Percentiles rank a stretch among this genome's conserved stretches.
Conservation (phyloP, 2,888 invertebrate species). For the Amaurobius ferox region DNA sequence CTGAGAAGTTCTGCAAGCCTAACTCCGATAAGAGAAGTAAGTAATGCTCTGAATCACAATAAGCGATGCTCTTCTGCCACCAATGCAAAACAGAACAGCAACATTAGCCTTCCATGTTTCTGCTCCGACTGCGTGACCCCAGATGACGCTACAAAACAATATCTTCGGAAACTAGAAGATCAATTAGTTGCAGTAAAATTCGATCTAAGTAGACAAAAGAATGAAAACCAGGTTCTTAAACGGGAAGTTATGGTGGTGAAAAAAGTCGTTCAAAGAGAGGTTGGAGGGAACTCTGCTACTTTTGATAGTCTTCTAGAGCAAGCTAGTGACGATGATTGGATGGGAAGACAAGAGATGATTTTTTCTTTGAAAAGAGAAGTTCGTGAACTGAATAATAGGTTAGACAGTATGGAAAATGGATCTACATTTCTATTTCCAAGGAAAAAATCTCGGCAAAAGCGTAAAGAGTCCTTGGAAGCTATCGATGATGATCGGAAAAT, state of each 20-base stretch:
- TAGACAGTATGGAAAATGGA: not conserved
- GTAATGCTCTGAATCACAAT: no score
- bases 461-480: not conserved
- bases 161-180: not conserved
- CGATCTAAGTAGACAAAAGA: not conserved
- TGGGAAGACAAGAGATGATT: constrained; percentile 19
- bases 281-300: not conserved
- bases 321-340: constrained; percentile 7
- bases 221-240: constrained; percentile 14
- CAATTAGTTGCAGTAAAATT: not conserved
- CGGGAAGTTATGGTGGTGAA: not conserved
- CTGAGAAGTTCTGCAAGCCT: no score
- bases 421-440: not conserved
- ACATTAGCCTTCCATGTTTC: not conserved
- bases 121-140: not conserved
- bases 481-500: constrained; percentile 24
- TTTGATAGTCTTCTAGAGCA: constrained; percentile 14
- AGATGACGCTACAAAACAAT: not conserved
- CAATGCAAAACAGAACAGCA: no score
- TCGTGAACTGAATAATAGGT: not conserved
- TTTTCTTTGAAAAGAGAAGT: constrained; percentile 12
- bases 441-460: not conserved
- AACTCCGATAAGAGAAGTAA: no score
- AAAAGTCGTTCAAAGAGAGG: constrained; percentile 12
- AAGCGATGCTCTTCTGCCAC: no score